These are phyloP conservation scores for Uropetala carovei DNA, from an alignment of 2,888 invertebrate species.

Conservation along the genomic window DNA sequence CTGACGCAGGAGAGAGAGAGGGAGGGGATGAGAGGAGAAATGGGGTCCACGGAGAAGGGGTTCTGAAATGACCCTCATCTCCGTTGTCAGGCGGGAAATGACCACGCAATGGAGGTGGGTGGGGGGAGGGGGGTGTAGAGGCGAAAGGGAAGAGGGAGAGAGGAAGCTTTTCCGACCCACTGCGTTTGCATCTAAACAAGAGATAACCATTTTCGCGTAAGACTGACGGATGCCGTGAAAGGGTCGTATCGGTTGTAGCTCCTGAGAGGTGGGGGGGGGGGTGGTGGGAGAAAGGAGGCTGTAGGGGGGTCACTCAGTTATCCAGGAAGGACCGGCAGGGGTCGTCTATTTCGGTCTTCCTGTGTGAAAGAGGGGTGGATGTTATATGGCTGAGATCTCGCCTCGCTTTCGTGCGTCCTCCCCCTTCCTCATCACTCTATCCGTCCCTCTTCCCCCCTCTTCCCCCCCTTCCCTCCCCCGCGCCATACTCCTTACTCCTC, in stretches of 20 bases:
- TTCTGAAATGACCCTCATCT: constrained; percentile 19
- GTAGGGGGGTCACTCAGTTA: neutral
- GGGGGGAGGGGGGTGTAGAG: no score
- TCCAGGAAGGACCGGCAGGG: neutral
- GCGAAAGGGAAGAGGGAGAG: no score
- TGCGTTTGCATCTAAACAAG: constrained; percentile 17
- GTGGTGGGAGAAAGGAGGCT: neutral
- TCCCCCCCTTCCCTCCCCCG: no score
- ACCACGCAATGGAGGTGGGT: neutral
- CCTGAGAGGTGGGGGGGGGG: neutral
- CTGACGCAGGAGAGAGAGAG: neutral
- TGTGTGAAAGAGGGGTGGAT: neutral
- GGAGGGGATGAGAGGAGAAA: neutral
- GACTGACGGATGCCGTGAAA: neutral
- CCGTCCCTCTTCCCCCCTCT: no score
- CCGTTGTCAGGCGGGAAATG: neutral
- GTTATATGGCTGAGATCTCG: no score
- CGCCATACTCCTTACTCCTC: no score
- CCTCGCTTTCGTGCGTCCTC: no score
- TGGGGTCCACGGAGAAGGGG: neutral
- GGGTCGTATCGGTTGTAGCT: neutral
- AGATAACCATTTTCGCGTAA: neutral
- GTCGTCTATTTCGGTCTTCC: neutral
- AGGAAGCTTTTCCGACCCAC: neutral
- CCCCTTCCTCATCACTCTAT: no score